A percentile compares a stretch with the other conserved stretches of the same genome.
These are phyloP conservation scores for Caranx ignobilis DNA, from an alignment of 2,113 vertebrate genomes.

Conservation along the genomic window DNA sequence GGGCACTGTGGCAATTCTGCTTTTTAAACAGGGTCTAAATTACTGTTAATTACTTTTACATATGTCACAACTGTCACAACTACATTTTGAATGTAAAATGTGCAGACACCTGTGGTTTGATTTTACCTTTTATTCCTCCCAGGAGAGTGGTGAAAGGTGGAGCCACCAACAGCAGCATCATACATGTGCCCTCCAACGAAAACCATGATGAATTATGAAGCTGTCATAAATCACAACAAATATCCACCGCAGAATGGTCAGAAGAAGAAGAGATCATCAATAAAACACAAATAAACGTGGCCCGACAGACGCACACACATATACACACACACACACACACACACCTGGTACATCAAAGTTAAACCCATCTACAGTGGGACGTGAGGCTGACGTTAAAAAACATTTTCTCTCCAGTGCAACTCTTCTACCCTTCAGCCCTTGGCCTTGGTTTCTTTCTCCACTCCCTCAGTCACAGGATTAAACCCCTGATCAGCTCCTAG, in stretches of 20 bases:
- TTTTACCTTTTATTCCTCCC: not conserved
- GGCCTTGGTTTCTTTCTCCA: not conserved
- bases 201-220: slow-evolving; percentile 40
- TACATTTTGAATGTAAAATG: slow-evolving; percentile 2
- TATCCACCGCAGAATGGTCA: slow-evolving; percentile 56
- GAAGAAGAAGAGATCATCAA: slow-evolving; percentile 43
- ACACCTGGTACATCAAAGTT: slow-evolving; percentile 47
- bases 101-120: not conserved
- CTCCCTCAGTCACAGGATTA: slow-evolving; percentile 6
- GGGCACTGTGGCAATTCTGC: not conserved
- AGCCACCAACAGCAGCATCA: slow-evolving; percentile 40
- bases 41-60: slow-evolving; percentile 1
- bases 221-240: slow-evolving; percentile 45
- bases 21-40: not conserved
- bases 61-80: not conserved
- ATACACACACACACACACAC: slow-evolving; percentile 6
- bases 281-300: slow-evolving; percentile 47
- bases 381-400: slow-evolving; percentile 44
- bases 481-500: slow-evolving; percentile 10
- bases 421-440: slow-evolving; percentile 19
- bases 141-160: slow-evolving; percentile 2
- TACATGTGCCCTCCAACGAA: slow-evolving; percentile 20
- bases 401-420: slow-evolving; percentile 30
- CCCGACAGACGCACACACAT: slow-evolving; percentile 9
- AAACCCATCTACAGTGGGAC: slow-evolving; percentile 56